Base-by-base conservation (phyloP, 2,888 invertebrate genomes). In the Zelleria hepariella region DNA sequence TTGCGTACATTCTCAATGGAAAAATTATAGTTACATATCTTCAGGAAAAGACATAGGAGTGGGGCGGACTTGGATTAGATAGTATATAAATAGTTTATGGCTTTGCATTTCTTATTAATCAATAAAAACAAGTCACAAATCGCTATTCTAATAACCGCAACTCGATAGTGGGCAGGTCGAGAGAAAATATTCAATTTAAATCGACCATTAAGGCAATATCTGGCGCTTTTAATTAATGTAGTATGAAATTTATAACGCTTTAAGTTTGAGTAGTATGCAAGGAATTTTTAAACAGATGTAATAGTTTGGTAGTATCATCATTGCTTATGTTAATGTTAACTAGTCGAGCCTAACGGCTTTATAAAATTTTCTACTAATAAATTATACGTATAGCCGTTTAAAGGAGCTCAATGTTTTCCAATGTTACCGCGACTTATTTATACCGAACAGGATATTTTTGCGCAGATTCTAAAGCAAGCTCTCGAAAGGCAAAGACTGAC, bases 151-250 rank as follows among this genome's bases (percentile, higher is more conserved):
- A 67, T 61, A 67, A 65, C 64, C 67, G 61, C 63, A 66, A 62
- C 61, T 57, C 63, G 62, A 63, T 57, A 32, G 58, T 60, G 49
- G 58, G 62, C 66, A 61, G 60, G 63, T 62, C 49, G 49, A 42
- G 55, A 26, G 48, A 56, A 59, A 59, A 59, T 63, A 65, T 65
- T 65, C 63, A 67, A 71, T 68, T 67, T 63, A 65, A 53, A 42
- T 64, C 66, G 66, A 60, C 69, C 66, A 73, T 72, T 68, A 68
- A 65, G 57, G 65, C 67, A 68, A 67, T 67, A 67, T 67, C 68
- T 63, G 65, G 62, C 63, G 65, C 64, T 63, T 68, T 68, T 66
- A 67, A 70, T 67, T 67, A 64, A 64, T 66, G 64, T 64, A 62
- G 62, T 68, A 70, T 66, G 65, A 66, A 64, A 65, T 66, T 68